phyloP scores from a whole-genome alignment of 35 echinoderm and acorn worm genomes.

The Heliocidaris erythrogramma region DNA sequence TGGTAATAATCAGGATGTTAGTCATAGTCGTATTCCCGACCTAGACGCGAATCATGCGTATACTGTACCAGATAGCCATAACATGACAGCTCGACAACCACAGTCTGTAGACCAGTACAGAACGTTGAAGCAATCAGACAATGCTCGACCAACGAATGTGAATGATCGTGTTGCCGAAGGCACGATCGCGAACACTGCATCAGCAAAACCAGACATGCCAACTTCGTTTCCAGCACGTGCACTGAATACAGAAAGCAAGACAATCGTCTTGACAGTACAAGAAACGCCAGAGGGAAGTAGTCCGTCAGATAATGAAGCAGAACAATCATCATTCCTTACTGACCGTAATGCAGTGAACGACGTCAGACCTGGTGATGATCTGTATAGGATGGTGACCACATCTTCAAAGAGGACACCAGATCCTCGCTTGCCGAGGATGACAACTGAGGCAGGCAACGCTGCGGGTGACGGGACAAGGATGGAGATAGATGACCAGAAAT shows the following conservation, averaged over 20 bases:
- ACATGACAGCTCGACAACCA: not conserved
- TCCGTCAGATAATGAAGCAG: not conserved
- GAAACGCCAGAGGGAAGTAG: not conserved
- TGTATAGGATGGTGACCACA: not conserved
- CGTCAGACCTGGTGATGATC: not conserved
- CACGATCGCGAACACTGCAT: not conserved
- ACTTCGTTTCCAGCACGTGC: not conserved
- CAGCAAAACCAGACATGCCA: not conserved
- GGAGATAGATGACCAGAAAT: not conserved
- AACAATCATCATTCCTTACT: not conserved
- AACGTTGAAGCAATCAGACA: not conserved
- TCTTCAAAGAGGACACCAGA: not conserved
- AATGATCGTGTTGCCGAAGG: not conserved
- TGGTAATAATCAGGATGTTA: not conserved
- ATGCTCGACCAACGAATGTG: not conserved
- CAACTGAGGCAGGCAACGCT: not conserved
- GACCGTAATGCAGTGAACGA: not conserved
- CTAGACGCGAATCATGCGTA: not conserved
- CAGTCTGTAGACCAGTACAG: not conserved
- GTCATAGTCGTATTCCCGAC: not conserved
- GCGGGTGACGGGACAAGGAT: not conserved
- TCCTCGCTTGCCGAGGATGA: not conserved
- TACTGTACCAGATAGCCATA: not conserved
- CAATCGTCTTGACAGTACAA: not conserved
- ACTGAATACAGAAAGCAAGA: not conserved